Evolutionary conservation across 2,113 vertebrate species (phyloP), one percentile per base, ranked within the genome.

Genomic region (Mionectes macconnelli): DNA sequence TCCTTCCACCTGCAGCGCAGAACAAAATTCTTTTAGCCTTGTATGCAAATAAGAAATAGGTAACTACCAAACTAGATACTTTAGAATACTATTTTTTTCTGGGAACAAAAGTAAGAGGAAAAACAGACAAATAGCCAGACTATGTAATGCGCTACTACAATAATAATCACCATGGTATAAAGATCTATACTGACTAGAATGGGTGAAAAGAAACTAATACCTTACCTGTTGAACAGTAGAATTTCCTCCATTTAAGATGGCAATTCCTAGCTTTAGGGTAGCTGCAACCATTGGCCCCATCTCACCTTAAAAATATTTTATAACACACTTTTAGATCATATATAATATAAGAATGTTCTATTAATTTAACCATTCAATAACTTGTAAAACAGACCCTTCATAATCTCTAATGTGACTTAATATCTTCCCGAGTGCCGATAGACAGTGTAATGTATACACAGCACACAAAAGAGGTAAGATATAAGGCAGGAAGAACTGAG

Each of bases 261-360:
- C 99, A 77, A 99, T 99, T 20, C 99, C 99, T 81, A 99, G 98
- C 96, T 99, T 99, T 75, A 99, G 96, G 20, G 99, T 99, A 18
- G 99, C 99, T 37, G 99, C 99, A 95, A 99, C 99, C 99, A 99
- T 99, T 28, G 98, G 99, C 30, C 99, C 99, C 98, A 99, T 99
- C 84, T 99, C 99, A 96, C 99, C 99, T 99, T 83, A 33, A 97
- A 72, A 98, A 93, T 7, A 96, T 25, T 84, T 35, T 3, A 13
- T 94, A 93, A 82, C 35, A 67, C 7, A 37, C 11, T 55, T 62
- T 95, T 50, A 12, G 10, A 68, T 87, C 18, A 75, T 53, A 77
- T 8, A 49, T n/a, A 50, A 62, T 75, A 44, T 14, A 67, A 40
- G 8, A 45, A 77, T 6, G 5, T 42, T 84, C 7, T n/a, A 39